Evolutionary conservation across 1,140 invertebrate genomes (phyloP), one percentile per base, ranked within the genome.

Genomic region (Drosophila bocki): DNA sequence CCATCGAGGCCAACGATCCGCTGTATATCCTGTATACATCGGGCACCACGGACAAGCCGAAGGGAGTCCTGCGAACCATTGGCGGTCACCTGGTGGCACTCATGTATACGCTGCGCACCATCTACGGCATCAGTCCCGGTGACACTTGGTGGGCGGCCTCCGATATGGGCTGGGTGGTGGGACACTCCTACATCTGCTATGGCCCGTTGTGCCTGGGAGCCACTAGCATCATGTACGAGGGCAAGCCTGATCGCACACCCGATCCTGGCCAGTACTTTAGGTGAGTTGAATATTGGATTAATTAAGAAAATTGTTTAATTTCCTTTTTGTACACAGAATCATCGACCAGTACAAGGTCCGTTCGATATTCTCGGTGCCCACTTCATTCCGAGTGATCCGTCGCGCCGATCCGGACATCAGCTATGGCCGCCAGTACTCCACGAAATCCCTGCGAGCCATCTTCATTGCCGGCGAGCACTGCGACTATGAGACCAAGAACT

Each of bases 401-500:
- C 94, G 96, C 60, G 96, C 95, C 39, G 97, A 98, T 93, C 96
- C 96, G 0, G 94, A 96, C 42, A 94, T 95, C 3, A 93, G 94
- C 59, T 94, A 95, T 59, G 95, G 96, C 1, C 93, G 94, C 15
- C 95, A 96, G 84, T 97, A 97, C 87, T 95, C 95, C 42, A 94
- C 94, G 44, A 95, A 96, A 64, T 95, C 96, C 82, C 94, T 99
- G 75, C 95, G 95, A 65, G 95, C 95, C 9, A 94, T 99, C 58
- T 98, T 98, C 92, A 96, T 98, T 7, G 98, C 98, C 67, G 98
- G 98, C 1, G 98, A 99, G 93, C 97, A 98, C 86, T 98, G 98
- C 92, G 98, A 99, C 91, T 95, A 96, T 63, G 97, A 98, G 87
- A 98, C 98, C 0, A 96, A 98, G 94, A 80, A 93, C 7, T 99